Conservation (phyloP, 2,113 vertebrate genomes). For the Pseudorectes ferrugineus region DNA sequence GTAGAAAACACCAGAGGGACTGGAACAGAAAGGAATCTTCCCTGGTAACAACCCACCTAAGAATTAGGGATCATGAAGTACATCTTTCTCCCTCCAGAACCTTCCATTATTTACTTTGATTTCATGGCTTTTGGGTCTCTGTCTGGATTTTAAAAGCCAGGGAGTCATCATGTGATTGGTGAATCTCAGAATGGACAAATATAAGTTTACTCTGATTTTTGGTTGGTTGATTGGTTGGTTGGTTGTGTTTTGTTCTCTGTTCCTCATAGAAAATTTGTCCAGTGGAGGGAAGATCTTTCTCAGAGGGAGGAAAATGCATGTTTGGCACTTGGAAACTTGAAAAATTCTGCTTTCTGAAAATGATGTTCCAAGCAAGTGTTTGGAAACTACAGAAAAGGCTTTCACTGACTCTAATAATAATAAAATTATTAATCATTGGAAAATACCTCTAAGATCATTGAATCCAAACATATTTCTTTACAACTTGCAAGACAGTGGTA, state of each 20-base stretch:
- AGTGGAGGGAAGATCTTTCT: not conserved
- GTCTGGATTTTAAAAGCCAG: not conserved
- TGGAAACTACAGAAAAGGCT: not conserved
- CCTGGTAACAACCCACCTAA: not conserved
- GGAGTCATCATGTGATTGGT: not conserved
- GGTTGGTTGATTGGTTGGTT: fast-evolving
- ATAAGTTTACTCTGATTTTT: not conserved
- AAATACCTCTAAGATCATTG: not conserved
- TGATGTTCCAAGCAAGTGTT: not conserved
- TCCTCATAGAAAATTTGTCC: not conserved
- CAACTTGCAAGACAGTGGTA: not conserved
- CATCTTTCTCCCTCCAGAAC: not conserved
- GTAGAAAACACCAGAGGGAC: not conserved
- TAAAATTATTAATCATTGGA: not conserved
- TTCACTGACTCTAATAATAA: not conserved
- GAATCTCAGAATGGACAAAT: not conserved
- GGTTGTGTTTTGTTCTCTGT: not conserved
- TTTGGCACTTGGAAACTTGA: not conserved
- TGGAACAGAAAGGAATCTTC: not conserved
- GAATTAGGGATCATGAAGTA: not conserved
- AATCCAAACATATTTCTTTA: not conserved
- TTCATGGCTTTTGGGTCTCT: not conserved
- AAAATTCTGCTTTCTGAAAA: not conserved
- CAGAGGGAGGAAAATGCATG: not conserved
- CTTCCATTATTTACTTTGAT: not conserved